Base-by-base conservation (phyloP, 2,797 vertebrate species). In the Diplodus puntazzo region DNA sequence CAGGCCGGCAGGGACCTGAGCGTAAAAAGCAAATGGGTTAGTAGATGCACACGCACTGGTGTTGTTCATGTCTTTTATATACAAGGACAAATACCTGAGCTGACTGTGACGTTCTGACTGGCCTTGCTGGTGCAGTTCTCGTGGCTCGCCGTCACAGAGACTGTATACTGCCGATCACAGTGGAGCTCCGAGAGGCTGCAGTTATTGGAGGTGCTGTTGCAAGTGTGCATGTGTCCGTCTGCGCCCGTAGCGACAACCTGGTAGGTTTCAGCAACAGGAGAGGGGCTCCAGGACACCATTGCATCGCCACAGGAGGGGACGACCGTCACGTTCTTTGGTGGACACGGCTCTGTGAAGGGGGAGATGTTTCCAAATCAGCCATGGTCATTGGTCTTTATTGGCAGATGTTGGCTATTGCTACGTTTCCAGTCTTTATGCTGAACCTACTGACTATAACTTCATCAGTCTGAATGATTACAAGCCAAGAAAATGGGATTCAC, bases 1-100 rank as follows among this genome's bases (percentile, higher is more conserved):
- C 52, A 4, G 95, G 96, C 50, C 85, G 68, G 80, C 96, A 96
- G 3, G 94, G 94, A 59, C 86, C 96, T 96, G 81, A 5, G 39
- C 3, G 58, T 23, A 71, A 49, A 69, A 49, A 30, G 17, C 62
- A 49, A 43, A 5, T 11, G n/a, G 14, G 18, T 60, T 1, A 30
- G 49, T 4, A 1, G n/a, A 30, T 54, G 6, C 1, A n/a, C n/a
- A 64, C 45, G n/a, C 1, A 20, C 5, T 57, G 17, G 39, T 73
- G 2, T 20, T 5, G 9, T 62, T 2, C 17, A 5, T 13, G 23
- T 76, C 3, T 27, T 46, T 14, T 50, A 3, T 49, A 23, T 8
- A 8, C 21, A 1, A 69, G 66, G 11, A 58, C 18, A 67, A 53
- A 43, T 79, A 95, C 95, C 93, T 73, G 94, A 93, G 46, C 65